Evolutionary conservation across 2,797 vertebrate species (phyloP).

Genomic region (Danionella dracula): DNA sequence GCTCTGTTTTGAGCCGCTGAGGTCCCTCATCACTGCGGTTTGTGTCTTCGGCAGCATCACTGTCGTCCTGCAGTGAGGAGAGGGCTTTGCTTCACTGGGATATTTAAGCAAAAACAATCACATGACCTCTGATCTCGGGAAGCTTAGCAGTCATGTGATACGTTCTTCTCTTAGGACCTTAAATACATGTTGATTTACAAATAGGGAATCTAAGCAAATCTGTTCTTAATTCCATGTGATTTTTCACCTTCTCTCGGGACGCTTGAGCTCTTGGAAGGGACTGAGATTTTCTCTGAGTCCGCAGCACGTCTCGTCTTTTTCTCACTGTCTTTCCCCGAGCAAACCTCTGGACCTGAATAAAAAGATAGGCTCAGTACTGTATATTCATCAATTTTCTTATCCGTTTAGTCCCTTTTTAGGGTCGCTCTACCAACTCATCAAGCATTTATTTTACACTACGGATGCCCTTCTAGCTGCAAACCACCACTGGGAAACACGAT

Average conservation of each 20-base stretch:
- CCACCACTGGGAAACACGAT: too few species aligned
- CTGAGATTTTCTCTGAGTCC: constrained; percentile 71
- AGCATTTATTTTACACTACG: too few species aligned
- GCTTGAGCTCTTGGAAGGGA: constrained; percentile 72
- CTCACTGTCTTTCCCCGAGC: constrained; percentile 78
- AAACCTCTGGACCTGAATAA: constrained; percentile 72
- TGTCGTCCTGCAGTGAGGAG: constrained; percentile 61
- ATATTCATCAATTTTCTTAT: too few species aligned
- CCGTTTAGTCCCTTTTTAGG: too few species aligned
- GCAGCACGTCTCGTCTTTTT: constrained; percentile 76
- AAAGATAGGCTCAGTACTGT: too few species aligned
- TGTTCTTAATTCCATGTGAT: not conserved
- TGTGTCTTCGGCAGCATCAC: constrained; percentile 67
- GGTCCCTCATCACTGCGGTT: constrained; percentile 68
- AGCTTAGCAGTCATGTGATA: constrained; percentile 9
- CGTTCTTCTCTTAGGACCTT: not conserved
- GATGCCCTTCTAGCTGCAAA: too few species aligned
- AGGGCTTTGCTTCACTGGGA: not conserved
- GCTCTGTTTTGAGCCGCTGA: constrained; percentile 49
- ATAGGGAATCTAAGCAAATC: not conserved
- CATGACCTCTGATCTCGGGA: constrained; percentile 14
- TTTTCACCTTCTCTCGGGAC: constrained; percentile 71
- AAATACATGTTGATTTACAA: too few species aligned
- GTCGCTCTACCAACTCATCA: too few species aligned
- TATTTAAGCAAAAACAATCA: constrained; percentile 13